Evolutionary conservation across 2,888 invertebrate species (phyloP).

Genomic region (Euproctis similis): DNA sequence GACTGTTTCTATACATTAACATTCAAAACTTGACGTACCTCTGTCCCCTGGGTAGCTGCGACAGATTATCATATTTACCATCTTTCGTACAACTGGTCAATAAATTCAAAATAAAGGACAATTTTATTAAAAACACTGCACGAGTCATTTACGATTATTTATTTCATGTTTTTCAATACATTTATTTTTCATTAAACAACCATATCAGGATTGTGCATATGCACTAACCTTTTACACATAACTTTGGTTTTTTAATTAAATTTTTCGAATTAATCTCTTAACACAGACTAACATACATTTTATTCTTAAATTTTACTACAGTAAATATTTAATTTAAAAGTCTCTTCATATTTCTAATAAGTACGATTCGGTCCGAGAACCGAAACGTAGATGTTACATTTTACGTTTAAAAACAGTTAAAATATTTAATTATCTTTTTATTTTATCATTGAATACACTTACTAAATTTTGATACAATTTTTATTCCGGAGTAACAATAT

Average conservation of each 20-base stretch:
- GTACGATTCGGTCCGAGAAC: slow-evolving; percentile 25
- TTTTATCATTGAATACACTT: slow-evolving; percentile 56
- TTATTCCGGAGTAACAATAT: slow-evolving; percentile 52
- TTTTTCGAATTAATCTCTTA: slow-evolving; percentile 31
- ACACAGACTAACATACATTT: slow-evolving; percentile 41
- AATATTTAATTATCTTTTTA: slow-evolving; percentile 37
- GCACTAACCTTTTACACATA: slow-evolving; percentile 24
- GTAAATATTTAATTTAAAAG: slow-evolving; percentile 33
- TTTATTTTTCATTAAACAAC: slow-evolving; percentile 49
- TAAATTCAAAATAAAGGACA: no score
- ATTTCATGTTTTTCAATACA: slow-evolving; percentile 55
- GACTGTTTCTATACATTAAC: no score
- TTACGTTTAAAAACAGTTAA: slow-evolving; percentile 49
- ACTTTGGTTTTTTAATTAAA: slow-evolving; percentile 35
- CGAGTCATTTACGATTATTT: slow-evolving; percentile 50
- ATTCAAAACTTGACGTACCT: no score
- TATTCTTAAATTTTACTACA: slow-evolving; percentile 45
- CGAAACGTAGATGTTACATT: slow-evolving; percentile 29
- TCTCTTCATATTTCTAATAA: slow-evolving; percentile 53
- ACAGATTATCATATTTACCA: no score
- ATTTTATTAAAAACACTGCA: no score
- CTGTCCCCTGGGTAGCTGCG: no score
- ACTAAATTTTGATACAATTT: slow-evolving; percentile 42
- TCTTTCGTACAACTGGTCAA: no score
- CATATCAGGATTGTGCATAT: slow-evolving; percentile 26